Conservation (phyloP, 2,888 invertebrate genomes). For the Crepidodera aurea region DNA sequence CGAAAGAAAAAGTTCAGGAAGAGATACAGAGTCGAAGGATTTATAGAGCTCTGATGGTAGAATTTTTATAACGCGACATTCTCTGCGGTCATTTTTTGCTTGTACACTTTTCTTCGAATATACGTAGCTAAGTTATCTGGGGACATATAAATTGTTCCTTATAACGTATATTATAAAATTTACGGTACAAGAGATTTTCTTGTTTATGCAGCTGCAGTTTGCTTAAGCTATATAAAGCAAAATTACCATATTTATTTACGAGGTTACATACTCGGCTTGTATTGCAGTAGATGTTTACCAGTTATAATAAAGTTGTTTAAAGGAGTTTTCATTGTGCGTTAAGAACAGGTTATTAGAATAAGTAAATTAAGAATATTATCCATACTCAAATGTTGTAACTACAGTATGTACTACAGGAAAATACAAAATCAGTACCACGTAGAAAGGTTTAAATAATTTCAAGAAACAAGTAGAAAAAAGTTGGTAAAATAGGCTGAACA, state of each 20-base stretch:
- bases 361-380: no score
- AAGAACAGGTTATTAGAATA: no score
- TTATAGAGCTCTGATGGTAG: slow-evolving; percentile 15
- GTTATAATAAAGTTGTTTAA: no score
- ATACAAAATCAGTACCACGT: no score
- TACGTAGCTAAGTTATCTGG: neutral
- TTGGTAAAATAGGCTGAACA: no score
- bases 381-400: no score
- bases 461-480: no score
- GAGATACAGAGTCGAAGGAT: slow-evolving; percentile 12
- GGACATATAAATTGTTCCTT: slow-evolving; percentile 3
- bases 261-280: no score
- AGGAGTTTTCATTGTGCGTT: no score
- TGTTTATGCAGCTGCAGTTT: neutral
- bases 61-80: slow-evolving; percentile 5
- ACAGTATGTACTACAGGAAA: no score
- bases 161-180: neutral
- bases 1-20: slow-evolving; percentile 5
- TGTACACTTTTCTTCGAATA: neutral
- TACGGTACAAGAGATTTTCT: neutral
- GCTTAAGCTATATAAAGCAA: neutral
- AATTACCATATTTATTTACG: neutral
- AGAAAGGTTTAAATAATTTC: no score
- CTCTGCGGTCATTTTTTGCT: neutral
- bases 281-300: no score